Base-by-base conservation (phyloP, 2,113 vertebrate genomes). In the Psilopsiagon aymara region DNA sequence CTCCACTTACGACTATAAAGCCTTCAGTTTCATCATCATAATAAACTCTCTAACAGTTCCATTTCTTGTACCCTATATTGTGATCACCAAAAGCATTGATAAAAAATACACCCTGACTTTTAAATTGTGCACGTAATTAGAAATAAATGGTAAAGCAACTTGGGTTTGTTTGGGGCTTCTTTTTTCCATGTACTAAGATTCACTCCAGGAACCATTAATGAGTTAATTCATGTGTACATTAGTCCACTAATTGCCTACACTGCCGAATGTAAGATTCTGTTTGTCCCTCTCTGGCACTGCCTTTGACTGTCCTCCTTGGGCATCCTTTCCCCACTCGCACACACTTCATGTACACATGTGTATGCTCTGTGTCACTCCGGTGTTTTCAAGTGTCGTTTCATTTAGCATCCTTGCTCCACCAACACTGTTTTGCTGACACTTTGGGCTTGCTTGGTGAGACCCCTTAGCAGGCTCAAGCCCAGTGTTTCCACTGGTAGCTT, bases 101-200 rank as follows among this genome's bases (percentile, higher is more conserved):
- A 96, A 92, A 87, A 79, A 74, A 73, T 85, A 83, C 82, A 92
- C 28, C 52, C 47, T 89, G 90, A 69, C 69, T 80, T 71, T 57
- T 81, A 62, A 87, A 71, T 60, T 91, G 63, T 88, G 44, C 66
- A 51, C 35, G 2, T 27, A 52, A 95, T 93, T 88, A 91, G 39
- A 90, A 97, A 86, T 95, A 97, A 98, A 98, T 86, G 55, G 37
- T 55, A 90, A 89, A 92, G 23, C 24, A 95, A 29, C 18, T 13
- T 78, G 55, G 18, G 6, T 59, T 59, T 82, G 66, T 81, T 37
- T 62, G 86, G 41, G 55, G 33, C 60, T 53, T 51, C 31, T 51
- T 74, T 75, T 94, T 91, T 53, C 29, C 19, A 60, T 95, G 93
- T 97, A 59, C n/a, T 64, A 80, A 20, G 79, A 74, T 33, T 78